Base-by-base conservation (phyloP, 2,113 vertebrate genomes). In the Miniopterus natalensis region DNA sequence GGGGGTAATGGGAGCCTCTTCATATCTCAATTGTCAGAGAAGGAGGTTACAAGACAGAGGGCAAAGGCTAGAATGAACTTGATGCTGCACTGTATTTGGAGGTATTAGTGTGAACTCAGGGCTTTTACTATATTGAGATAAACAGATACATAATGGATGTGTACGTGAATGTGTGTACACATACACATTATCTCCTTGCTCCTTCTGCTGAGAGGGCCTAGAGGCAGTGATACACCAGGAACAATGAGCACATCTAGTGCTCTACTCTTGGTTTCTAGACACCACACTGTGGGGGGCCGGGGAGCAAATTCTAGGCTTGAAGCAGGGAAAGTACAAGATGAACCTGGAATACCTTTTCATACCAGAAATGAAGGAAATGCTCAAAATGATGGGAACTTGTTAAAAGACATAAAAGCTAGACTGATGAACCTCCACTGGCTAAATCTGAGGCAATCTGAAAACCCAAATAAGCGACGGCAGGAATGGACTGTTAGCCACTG, bases 81-180 rank as follows among this genome's bases (percentile, higher is more conserved):
- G 14, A 45, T 8, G 31, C 1, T n/a, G 17, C 40, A 23, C 8
- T 77, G 73, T 15, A 61, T 81, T 1, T 59, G 13, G 23, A 84
- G 11, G 10, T 5, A n/a, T 8, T 8, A 42, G 8, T 7, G 2
- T 55, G 66, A 84, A 75, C 23, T 21, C 11, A 12, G 20, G 3
- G 7, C 23, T 49, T 66, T 59, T 36, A 84, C 45, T 6, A 59
- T 14, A 17, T 0, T 70, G 21, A 57, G 49, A n/a, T 27, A 77
- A 5, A 65, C 0, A 65, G 12, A 68, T 1, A 75, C 1, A 25
- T 9, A 89, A 75, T 45, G 47, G 21, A 11, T 25, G 21, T 23
- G 40, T 57, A 0, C 2, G 21, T 29, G 2, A 61, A 45, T 23
- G 31, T 66, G 1, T 12, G 23, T 15, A 0, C 1, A 57, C 2